phyloP scores from a whole-genome alignment of 2,888 invertebrate genomes.

The Emmelina monodactyla region DNA sequence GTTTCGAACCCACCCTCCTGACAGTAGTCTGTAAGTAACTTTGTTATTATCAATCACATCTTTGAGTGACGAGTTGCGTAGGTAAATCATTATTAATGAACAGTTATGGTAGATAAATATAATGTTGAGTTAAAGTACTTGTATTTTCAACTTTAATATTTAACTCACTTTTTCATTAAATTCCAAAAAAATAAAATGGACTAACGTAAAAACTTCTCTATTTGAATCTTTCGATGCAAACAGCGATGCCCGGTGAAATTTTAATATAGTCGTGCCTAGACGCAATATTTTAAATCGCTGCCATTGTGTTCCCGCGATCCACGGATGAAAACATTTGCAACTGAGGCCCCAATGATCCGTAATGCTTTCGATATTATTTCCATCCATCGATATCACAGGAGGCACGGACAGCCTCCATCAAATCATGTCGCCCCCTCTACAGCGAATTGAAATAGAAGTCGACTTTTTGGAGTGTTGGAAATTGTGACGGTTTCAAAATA shows the following conservation, averaged over 20 bases:
- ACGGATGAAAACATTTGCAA: conserved; percentile 42
- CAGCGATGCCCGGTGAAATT: conserved; percentile 14
- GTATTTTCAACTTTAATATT: too few species aligned
- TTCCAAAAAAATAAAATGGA: too few species aligned
- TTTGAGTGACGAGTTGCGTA: conserved; percentile 12
- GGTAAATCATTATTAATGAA: conserved; percentile 7
- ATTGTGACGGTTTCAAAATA: too few species aligned
- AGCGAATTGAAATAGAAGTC: too few species aligned
- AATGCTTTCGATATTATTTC: conserved; percentile 10
- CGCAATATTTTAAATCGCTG: conserved; percentile 41
- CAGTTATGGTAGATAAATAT: too few species aligned
- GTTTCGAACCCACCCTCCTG: conserved; percentile 53
- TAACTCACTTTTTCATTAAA: too few species aligned
- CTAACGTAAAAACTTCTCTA: too few species aligned
- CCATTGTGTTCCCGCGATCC: conserved; percentile 30
- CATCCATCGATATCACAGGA: background rate
- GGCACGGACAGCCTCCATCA: conserved; percentile 29
- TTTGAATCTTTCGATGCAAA: too few species aligned
- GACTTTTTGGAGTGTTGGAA: too few species aligned
- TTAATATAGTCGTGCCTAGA: conserved; percentile 28
- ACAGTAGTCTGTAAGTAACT: background rate
- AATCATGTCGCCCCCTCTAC: conserved; percentile 34
- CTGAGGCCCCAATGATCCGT: conserved; percentile 43
- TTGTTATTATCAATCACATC: background rate
- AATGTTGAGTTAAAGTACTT: too few species aligned